phyloP scores from a whole-genome alignment of 1,140 invertebrate genomes.

The Chymomyza costata region DNA sequence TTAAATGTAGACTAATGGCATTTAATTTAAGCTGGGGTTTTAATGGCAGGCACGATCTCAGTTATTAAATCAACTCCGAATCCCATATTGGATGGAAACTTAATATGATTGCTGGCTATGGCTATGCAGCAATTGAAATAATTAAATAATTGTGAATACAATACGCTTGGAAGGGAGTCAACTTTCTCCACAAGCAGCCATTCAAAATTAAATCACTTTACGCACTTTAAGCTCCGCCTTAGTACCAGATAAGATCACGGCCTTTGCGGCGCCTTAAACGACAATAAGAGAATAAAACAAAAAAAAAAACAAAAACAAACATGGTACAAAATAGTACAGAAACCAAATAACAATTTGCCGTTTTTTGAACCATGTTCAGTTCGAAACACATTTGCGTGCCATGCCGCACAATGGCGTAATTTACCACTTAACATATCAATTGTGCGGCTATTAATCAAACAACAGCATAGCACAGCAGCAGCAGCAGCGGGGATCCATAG shows the following conservation, averaged over 20 bases:
- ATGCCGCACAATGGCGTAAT: constrained; percentile 54
- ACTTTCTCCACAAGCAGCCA: constrained; percentile 34
- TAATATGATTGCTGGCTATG: no score
- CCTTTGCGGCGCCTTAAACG: constrained; percentile 60
- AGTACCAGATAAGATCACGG: constrained; percentile 30
- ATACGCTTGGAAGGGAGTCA: constrained; percentile 25
- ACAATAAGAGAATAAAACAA: no score
- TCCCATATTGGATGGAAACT: neutral
- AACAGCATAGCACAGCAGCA: constrained; percentile 12
- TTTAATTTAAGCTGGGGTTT: constrained; percentile 49
- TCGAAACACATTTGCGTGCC: constrained; percentile 66
- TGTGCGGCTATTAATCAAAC: constrained; percentile 72
- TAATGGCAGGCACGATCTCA: constrained; percentile 8
- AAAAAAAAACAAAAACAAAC: no score
- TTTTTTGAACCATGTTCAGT: constrained; percentile 31
- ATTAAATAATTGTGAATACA: constrained; percentile 63
- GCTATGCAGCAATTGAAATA: no score
- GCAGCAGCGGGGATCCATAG: neutral
- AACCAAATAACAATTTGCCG: constrained; percentile 64
- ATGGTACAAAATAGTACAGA: no score
- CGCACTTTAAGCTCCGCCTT: constrained; percentile 40
- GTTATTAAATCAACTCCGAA: constrained; percentile 17
- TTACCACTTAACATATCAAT: constrained; percentile 73
- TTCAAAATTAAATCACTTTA: constrained; percentile 69
- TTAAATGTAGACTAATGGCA: constrained; percentile 62